Base-by-base conservation (phyloP, 2,113 vertebrate species). In the Catharus fuscescens region DNA sequence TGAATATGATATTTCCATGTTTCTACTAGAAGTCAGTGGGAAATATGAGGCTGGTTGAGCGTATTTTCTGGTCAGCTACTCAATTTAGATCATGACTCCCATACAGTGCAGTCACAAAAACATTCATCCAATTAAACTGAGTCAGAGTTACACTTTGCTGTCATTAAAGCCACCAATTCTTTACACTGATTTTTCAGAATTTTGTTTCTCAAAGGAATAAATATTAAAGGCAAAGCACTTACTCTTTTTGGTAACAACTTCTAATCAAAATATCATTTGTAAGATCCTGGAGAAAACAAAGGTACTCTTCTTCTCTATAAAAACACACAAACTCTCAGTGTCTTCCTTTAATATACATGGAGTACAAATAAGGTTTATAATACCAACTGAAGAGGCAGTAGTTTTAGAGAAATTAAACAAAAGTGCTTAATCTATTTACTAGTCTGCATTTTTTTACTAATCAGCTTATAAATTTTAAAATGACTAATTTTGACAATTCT, bases 271-370 rank as follows among this genome's bases (percentile, higher is more conserved):
- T 95, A 73, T 96, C 88, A 65, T 93, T 96, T 67, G 91, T 96
- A 60, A 97, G 91, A 62, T 97, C 93, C 64, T 96, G 74, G 70
- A 97, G 97, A 91, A 97, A 97, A 73, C 8, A 61, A 91, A 96
- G 93, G 61, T 90, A 92, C 10, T 95, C 84, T 80, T 97, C 93
- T 88, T 96, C 85, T 80, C 96, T 97, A 11, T 14, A 90, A 14
- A 96, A 94, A 95, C 17, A 97, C 15, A 76, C 20, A 79, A 74
- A 25, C 14, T 45, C 36, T 92, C 38, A 96, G 38, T 23, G 23
- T 59, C 38, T 91, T 86, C 61, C 32, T 66, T 86, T 31, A 67
- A 57, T 12, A 26, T 19, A 67, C 8, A 13, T 1, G 15, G 61
- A 87, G 71, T 45, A 29, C 23, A 38, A 90, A 52, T n/a, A 59